phyloP scores from a whole-genome alignment of 2,113 vertebrate genomes.

The Antennarius striatus region DNA sequence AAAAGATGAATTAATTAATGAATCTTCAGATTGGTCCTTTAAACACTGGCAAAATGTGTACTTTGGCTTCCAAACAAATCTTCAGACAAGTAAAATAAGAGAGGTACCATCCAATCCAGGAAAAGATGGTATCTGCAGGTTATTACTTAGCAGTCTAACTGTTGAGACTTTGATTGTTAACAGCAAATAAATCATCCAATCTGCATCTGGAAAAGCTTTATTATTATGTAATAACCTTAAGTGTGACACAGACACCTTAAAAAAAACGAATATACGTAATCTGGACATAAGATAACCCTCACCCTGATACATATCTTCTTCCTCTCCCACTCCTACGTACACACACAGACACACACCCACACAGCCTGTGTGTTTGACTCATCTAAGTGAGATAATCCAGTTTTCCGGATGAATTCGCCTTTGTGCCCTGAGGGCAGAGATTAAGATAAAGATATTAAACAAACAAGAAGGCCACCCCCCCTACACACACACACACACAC shows the following conservation, averaged over 20 bases:
- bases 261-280: constrained; percentile 22
- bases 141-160: no score
- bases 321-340: constrained; percentile 28
- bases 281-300: constrained; percentile 15
- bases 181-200: constrained; percentile 4
- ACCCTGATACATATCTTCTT: constrained; percentile 21
- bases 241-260: constrained; percentile 11
- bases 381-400: constrained; percentile 76
- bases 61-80: no score
- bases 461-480: constrained; percentile 65
- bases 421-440: constrained; percentile 72
- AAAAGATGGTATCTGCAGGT: neutral
- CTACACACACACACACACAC: neutral
- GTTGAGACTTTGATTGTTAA: neutral
- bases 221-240: constrained; percentile 18
- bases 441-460: constrained; percentile 79
- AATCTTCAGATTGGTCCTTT: no score
- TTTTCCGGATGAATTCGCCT: constrained; percentile 73
- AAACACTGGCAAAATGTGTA: no score
- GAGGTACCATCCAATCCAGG: neutral
- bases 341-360: constrained; percentile 39
- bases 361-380: constrained; percentile 60
- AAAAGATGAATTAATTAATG: no score
- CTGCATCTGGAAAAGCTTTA: constrained; percentile 15
- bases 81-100: no score